Evolutionary conservation across 2,888 invertebrate species (phyloP).

Genomic region (Pheosia tremula): DNA sequence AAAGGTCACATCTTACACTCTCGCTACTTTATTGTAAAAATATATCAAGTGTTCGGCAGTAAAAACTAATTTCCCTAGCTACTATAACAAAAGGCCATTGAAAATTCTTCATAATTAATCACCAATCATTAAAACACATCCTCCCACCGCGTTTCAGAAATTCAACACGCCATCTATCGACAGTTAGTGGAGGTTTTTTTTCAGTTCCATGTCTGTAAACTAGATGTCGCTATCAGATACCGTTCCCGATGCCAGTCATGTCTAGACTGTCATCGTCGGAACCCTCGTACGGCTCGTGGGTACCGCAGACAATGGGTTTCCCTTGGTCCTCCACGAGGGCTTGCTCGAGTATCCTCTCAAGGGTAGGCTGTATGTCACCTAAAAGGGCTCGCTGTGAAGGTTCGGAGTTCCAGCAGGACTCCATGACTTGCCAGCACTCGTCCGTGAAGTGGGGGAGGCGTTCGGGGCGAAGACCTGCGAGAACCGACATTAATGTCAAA

Average conservation of each 20-base stretch:
- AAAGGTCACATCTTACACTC: no score
- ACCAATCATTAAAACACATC: no score
- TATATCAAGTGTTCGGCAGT: not conserved
- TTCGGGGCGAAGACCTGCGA: conserved; percentile 91
- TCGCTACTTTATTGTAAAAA: no score
- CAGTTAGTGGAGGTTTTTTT: not conserved
- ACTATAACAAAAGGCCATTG: no score
- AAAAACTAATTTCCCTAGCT: not conserved
- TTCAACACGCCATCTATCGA: not conserved
- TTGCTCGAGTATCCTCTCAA: conserved; percentile 80
- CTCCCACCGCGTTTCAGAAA: not conserved
- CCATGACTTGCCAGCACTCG: conserved; percentile 93
- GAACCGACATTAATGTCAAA: not conserved
- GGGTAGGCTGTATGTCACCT: conserved; percentile 89
- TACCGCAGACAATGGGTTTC: conserved; percentile 14
- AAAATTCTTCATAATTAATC: no score
- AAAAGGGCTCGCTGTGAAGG: conserved; percentile 89
- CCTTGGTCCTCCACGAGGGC: conserved; percentile 27
- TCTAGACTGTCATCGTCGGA: conserved; percentile 56
- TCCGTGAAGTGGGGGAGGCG: conserved; percentile 89
- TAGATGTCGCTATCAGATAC: conserved; percentile 9
- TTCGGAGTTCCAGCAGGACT: conserved; percentile 92
- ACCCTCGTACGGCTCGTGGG: conserved; percentile 19
- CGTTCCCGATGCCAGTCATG: conserved; percentile 50
- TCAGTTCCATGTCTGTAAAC: not conserved